phyloP scores from a whole-genome alignment of 2,888 invertebrate genomes.

The Lomographa bimaculata region DNA sequence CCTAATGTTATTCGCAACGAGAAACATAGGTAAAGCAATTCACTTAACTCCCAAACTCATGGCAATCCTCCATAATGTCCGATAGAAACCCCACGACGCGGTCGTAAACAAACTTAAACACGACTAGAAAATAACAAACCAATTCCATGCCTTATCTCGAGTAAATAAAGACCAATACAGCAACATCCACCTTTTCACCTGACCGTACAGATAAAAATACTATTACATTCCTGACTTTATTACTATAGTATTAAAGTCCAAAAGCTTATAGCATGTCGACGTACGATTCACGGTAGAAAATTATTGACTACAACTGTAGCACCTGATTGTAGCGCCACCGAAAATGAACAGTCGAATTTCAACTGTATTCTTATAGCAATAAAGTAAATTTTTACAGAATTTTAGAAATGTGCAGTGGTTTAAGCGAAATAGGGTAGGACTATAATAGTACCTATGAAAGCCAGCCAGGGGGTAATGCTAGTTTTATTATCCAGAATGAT shows the following conservation, averaged over 20 bases:
- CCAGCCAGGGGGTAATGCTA: constrained; percentile 31
- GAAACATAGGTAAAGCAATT: constrained; percentile 41
- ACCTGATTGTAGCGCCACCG: neutral
- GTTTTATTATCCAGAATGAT: constrained; percentile 41
- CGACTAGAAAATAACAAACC: neutral
- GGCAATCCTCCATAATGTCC: constrained; percentile 32
- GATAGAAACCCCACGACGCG: constrained; percentile 58
- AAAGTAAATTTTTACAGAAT: constrained; percentile 5
- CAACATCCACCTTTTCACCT: neutral
- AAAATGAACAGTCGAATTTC: neutral
- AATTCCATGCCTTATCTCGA: constrained; percentile 7
- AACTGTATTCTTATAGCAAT: constrained; percentile 1
- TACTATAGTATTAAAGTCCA: too few species aligned
- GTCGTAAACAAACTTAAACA: constrained; percentile 48
- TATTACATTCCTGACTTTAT: too few species aligned
- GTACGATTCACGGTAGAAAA: too few species aligned
- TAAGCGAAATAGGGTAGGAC: constrained; percentile 6
- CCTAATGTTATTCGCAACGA: constrained; percentile 29
- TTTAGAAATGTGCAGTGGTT: constrained; percentile 3
- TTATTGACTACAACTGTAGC: constrained; percentile 1
- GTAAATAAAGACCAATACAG: constrained; percentile 4
- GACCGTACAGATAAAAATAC: neutral
- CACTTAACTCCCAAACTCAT: constrained; percentile 35
- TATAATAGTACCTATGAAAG: constrained; percentile 26
- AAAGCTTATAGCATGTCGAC: too few species aligned